Percentiles rank a stretch among this genome's conserved stretches.
These are phyloP conservation scores for Symphodus melops DNA, from an alignment of 2,113 vertebrate species.

Conservation along the genomic window DNA sequence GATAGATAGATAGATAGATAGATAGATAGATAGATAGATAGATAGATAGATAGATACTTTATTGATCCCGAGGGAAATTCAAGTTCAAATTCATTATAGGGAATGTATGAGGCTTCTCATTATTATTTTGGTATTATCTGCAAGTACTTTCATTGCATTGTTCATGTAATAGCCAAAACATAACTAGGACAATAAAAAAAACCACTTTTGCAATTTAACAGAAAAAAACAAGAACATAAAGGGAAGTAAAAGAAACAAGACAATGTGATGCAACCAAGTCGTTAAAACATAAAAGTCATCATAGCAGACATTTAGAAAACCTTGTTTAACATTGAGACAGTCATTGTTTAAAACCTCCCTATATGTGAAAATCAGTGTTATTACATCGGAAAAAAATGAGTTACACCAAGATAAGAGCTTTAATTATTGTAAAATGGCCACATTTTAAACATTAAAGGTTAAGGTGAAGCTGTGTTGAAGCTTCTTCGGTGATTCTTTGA, in stretches of 20 bases:
- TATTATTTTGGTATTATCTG: background rate
- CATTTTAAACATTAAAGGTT: slow-evolving; percentile 14
- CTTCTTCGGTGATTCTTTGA: too few species aligned
- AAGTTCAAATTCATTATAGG: too few species aligned
- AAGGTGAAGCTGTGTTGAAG: background rate
- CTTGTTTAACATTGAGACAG: slow-evolving; percentile 1
- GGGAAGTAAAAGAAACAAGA: background rate
- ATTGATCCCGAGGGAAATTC: too few species aligned
- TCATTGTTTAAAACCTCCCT: background rate
- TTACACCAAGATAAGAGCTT: background rate
- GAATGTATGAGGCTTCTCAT: background rate
- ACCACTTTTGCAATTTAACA: background rate
- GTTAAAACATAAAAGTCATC: background rate
- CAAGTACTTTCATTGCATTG: background rate
- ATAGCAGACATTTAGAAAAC: slow-evolving; percentile 5
- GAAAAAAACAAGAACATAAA: background rate
- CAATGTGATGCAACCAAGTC: background rate
- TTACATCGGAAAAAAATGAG: background rate
- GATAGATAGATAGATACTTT: too few species aligned
- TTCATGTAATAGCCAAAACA: background rate
- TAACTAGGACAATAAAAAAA: background rate
- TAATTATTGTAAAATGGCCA: slow-evolving; percentile 10
- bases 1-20: too few species aligned
- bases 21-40: too few species aligned
- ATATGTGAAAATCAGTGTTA: background rate